phyloP scores from a whole-genome alignment of 2,797 vertebrate genomes.

The Mus caroli region DNA sequence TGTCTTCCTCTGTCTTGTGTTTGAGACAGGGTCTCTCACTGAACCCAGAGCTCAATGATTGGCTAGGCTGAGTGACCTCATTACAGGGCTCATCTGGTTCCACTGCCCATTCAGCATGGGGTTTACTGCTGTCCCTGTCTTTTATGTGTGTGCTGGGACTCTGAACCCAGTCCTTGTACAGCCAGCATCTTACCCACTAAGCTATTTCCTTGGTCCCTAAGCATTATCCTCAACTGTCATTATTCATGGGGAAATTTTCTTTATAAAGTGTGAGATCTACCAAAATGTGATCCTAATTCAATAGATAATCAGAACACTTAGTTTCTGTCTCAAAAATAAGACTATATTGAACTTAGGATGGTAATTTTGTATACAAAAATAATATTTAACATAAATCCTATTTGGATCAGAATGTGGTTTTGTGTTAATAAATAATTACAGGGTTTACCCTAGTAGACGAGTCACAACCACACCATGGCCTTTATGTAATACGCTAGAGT shows the following conservation, averaged over 20 bases:
- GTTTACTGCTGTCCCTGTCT: not conserved
- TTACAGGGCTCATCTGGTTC: too few species aligned
- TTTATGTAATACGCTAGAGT: constrained; percentile 59
- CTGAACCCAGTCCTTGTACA: not conserved
- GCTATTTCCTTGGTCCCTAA: not conserved
- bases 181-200: not conserved
- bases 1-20: not conserved
- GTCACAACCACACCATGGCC: constrained; percentile 28
- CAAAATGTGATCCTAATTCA: constrained; percentile 25
- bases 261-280: not conserved
- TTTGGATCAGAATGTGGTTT: constrained; percentile 51
- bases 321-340: constrained; percentile 45
- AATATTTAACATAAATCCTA: constrained; percentile 56
- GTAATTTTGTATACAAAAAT: constrained; percentile 49
- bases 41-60: not conserved
- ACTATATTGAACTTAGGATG: constrained; percentile 48
- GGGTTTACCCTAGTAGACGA: constrained; percentile 74
- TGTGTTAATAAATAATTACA: constrained; percentile 15
- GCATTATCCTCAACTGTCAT: constrained; percentile 19
- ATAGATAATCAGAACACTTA: constrained; percentile 27
- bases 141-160: not conserved
- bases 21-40: not conserved
- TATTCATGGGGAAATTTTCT: constrained; percentile 25
- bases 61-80: not conserved
- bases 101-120: not conserved